Conservation (phyloP, 53 echinoderm and acorn worm genomes). For the Mesocentrotus franciscanus region DNA sequence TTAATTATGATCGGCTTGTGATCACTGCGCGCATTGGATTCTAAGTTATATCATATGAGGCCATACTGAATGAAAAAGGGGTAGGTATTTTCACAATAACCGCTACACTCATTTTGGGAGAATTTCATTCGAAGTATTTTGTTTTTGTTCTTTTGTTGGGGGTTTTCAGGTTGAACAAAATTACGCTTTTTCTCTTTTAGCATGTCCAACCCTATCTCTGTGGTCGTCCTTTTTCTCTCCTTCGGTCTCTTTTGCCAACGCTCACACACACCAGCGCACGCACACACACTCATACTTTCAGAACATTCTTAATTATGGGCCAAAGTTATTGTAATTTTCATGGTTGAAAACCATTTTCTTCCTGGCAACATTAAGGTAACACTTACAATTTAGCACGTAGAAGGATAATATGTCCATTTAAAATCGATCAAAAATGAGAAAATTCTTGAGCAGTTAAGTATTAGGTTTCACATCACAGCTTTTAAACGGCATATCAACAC, state of each 20-base stretch:
- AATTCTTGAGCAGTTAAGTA: no score
- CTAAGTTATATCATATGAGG: not conserved
- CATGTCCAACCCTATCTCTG: not conserved
- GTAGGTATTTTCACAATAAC: not conserved
- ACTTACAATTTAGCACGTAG: no score
- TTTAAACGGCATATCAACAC: no score
- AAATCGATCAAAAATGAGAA: no score
- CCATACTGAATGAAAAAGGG: not conserved
- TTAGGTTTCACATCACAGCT: no score
- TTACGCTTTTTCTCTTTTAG: not conserved
- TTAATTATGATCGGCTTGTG: constrained; percentile 40
- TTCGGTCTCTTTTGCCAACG: not conserved
- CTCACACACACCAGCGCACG: no score
- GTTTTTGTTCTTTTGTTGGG: not conserved
- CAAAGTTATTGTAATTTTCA: no score
- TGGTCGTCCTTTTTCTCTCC: not conserved
- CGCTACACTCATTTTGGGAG: not conserved
- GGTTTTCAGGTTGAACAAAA: not conserved
- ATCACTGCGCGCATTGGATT: constrained; percentile 3
- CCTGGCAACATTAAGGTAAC: no score
- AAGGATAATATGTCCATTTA: no score
- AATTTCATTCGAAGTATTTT: not conserved
- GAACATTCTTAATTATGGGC: no score
- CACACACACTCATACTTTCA: no score
- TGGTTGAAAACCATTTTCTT: no score